Percentiles rank a stretch among this genome's conserved stretches.
Evolutionary conservation across 2,113 vertebrate genomes (phyloP).

Genomic region (Dromiciops gliroides): DNA sequence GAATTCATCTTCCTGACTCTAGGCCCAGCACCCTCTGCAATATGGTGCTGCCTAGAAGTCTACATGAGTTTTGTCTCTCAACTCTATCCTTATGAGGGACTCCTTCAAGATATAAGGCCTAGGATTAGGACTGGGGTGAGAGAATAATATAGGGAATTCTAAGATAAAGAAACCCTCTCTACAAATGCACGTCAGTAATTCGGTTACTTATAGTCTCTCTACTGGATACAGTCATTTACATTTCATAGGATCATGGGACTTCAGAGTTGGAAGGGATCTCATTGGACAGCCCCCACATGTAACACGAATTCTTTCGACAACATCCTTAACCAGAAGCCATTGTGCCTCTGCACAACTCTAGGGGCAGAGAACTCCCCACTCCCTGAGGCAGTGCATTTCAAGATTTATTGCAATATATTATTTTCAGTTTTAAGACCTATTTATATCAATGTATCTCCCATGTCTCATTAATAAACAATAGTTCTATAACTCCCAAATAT

Average conservation of each 20-base stretch:
- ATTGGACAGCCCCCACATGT: background rate
- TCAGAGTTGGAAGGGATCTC: background rate
- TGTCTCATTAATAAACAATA: slow-evolving; percentile 37
- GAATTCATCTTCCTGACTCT: background rate
- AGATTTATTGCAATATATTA: background rate
- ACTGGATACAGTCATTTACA: background rate
- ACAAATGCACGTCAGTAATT: background rate
- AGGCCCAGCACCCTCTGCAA: no score
- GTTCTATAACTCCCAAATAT: slow-evolving; percentile 61
- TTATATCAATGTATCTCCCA: slow-evolving; percentile 18
- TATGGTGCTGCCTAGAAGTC: background rate
- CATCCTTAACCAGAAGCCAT: background rate
- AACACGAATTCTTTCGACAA: background rate
- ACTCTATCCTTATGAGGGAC: background rate
- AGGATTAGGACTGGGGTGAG: no score
- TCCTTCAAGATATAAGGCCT: background rate
- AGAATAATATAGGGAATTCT: background rate
- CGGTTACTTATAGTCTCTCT: background rate
- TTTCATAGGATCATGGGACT: background rate
- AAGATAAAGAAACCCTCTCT: background rate
- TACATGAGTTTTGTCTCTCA: background rate
- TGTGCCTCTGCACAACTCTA: background rate
- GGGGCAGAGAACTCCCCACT: background rate
- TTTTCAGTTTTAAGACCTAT: background rate
- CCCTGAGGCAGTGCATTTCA: background rate